Evolutionary conservation across 2,888 invertebrate species (phyloP), one percentile per base, ranked within the genome.

Genomic region (Lepidocyrtoides sp.): DNA sequence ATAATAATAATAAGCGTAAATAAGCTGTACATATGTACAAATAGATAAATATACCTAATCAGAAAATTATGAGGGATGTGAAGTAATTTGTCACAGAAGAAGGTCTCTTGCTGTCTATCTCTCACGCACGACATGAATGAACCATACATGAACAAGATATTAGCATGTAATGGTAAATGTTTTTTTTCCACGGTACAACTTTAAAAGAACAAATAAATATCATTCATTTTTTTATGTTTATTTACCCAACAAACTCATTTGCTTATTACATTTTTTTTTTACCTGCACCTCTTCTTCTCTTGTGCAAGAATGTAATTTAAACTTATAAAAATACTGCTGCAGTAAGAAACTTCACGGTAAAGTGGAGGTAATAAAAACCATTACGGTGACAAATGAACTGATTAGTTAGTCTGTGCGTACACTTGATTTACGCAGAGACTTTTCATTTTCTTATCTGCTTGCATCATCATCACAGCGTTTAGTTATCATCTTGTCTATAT

Each of bases 311-410:
- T n/a, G n/a, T n/a, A n/a, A 57, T 57, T 14, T 57, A 5, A 57
- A n/a, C 1, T 51, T 4, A 57, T 17, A 17, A 1, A 23, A 7
- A 17, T 57, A 23, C 57, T 5, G 0, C 2, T 29, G 5, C 32
- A 66, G 12, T 63, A 72, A 44, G n/a, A n/a, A 44, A 51, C 51
- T 79, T 79, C 17, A 57, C 54, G 79, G 54, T 79, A 54, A 79
- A 75, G 32, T 66, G 66, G n/a, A 5, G n/a, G 44, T 5, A 75
- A 75, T 75, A 85, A 51, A 48, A 86, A 29, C 86, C 63, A 77
- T 77, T 86, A 86, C 44, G 14, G 63, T 86, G 86, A 86, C 86
- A 86, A 88, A 88, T 88, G 87, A 88, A 88, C 81, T 81, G 87
- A 88, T 88, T 81, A 81, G 66, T 79, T 86, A 75, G 66, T 36